These are phyloP conservation scores for Latrodectus geometricus DNA, from an alignment of 1,140 invertebrate genomes.

Conservation along the genomic window DNA sequence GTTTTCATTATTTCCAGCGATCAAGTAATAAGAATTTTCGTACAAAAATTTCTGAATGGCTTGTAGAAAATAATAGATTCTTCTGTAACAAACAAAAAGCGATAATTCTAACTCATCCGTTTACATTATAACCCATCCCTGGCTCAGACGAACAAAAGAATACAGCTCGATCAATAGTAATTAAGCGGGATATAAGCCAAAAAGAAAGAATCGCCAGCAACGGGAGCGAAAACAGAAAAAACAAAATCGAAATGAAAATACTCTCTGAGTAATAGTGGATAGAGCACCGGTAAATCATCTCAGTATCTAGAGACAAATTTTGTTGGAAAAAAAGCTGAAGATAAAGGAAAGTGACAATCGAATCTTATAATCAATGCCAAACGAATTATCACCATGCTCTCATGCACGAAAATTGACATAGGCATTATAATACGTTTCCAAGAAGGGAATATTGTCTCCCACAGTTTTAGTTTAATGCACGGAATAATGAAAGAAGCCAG, in stretches of 20 bases:
- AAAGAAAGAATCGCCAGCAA: slow-evolving; percentile 25
- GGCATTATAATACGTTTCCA: slow-evolving; percentile 26
- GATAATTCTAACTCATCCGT: slow-evolving; percentile 16
- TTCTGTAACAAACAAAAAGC: not conserved
- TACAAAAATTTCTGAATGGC: no score
- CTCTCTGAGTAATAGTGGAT: not conserved
- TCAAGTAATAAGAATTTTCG: no score
- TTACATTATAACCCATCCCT: slow-evolving; percentile 24
- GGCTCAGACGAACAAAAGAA: slow-evolving; percentile 32
- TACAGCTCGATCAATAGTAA: slow-evolving; percentile 41
- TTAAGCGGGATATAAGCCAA: slow-evolving; percentile 43
- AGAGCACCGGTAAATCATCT: slow-evolving; percentile 32
- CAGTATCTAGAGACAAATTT: slow-evolving; percentile 33
- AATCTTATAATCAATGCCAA: slow-evolving; percentile 34
- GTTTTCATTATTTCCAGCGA: no score
- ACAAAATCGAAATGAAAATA: not conserved
- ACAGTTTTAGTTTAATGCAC: not conserved
- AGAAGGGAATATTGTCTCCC: slow-evolving; percentile 20
- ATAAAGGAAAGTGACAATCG: slow-evolving; percentile 25
- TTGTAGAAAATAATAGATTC: no score
- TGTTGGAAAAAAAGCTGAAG: slow-evolving; percentile 28
- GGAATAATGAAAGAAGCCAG: not conserved
- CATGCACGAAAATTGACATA: slow-evolving; percentile 38
- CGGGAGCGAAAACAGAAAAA: not conserved
- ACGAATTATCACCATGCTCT: slow-evolving; percentile 15